phyloP scores from a whole-genome alignment of 1,140 invertebrate genomes.

The Manduca sexta region DNA sequence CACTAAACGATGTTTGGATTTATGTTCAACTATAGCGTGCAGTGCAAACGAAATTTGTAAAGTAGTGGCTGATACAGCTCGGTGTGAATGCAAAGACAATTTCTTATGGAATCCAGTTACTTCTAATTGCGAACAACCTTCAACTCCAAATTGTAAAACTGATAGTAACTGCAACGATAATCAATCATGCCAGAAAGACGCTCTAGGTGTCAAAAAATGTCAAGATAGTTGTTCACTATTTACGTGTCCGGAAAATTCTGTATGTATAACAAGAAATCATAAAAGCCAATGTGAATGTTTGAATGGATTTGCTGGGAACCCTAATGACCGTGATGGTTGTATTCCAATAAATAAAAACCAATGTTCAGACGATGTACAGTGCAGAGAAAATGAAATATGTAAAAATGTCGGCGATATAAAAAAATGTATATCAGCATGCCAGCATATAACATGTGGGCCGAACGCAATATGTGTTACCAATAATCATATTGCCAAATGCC shows the following conservation, averaged over 20 bases:
- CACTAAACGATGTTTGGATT: constrained; percentile 80
- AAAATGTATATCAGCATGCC: constrained; percentile 84
- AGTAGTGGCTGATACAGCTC: constrained; percentile 77
- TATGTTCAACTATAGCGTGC: constrained; percentile 85
- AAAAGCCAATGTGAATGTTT: constrained; percentile 86
- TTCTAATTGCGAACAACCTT: constrained; percentile 88
- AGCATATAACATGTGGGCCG: constrained; percentile 84
- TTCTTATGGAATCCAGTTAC: constrained; percentile 88
- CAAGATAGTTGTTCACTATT: constrained; percentile 82
- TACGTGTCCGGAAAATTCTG: constrained; percentile 87
- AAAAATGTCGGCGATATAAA: constrained; percentile 62
- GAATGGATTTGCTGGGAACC: constrained; percentile 87
- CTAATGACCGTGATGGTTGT: constrained; percentile 91
- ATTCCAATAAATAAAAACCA: constrained; percentile 79
- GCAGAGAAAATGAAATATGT: constrained; percentile 86
- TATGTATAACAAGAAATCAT: constrained; percentile 84
- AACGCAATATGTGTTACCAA: constrained; percentile 89
- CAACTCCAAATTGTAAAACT: constrained; percentile 83
- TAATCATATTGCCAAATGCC: constrained; percentile 90
- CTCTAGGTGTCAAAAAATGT: constrained; percentile 90
- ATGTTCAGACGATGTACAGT: constrained; percentile 86
- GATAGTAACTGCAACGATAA: constrained; percentile 82
- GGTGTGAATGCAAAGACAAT: constrained; percentile 83
- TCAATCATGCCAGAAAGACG: constrained; percentile 84
- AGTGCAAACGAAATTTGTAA: constrained; percentile 86